A percentile compares a stretch with the other conserved stretches of the same genome.
These are phyloP conservation scores for Candoia aspera DNA, from an alignment of 2,113 vertebrate species.

Conservation along the genomic window DNA sequence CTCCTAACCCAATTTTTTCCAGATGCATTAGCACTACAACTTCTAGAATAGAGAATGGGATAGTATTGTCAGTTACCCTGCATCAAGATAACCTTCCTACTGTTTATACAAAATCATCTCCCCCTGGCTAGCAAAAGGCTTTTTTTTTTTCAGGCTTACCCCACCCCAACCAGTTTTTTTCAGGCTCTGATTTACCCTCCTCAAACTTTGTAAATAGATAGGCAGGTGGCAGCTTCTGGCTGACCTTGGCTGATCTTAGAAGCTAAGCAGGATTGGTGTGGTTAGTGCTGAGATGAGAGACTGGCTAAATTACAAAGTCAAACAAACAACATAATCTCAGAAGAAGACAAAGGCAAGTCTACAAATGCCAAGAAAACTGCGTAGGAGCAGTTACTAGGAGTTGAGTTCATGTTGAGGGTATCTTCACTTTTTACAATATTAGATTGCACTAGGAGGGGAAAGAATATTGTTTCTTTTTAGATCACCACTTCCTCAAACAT, in stretches of 20 bases:
- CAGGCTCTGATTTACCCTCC: not conserved
- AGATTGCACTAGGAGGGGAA: no score
- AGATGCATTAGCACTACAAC: not conserved
- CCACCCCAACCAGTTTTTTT: not conserved
- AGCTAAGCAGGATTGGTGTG: not conserved
- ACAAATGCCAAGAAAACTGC: not conserved
- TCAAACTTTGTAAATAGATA: not conserved
- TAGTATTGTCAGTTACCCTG: not conserved
- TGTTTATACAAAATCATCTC: not conserved
- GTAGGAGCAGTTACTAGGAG: not conserved
- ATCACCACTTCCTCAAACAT: not conserved
- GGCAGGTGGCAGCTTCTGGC: not conserved
- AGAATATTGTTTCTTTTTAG: no score
- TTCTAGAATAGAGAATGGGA: not conserved
- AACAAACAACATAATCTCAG: not conserved
- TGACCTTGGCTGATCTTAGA: not conserved
- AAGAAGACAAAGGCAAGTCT: not conserved
- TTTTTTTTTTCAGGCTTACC: not conserved
- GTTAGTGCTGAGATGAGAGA: not conserved
- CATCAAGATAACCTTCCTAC: not conserved
- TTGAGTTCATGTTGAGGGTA: not conserved
- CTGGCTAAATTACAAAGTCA: not conserved
- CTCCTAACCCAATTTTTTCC: not conserved
- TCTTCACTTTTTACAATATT: not conserved
- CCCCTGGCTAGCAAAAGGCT: not conserved